Evolutionary conservation across 2,797 vertebrate species (phyloP).

Genomic region (Cirrhinus mrigala): DNA sequence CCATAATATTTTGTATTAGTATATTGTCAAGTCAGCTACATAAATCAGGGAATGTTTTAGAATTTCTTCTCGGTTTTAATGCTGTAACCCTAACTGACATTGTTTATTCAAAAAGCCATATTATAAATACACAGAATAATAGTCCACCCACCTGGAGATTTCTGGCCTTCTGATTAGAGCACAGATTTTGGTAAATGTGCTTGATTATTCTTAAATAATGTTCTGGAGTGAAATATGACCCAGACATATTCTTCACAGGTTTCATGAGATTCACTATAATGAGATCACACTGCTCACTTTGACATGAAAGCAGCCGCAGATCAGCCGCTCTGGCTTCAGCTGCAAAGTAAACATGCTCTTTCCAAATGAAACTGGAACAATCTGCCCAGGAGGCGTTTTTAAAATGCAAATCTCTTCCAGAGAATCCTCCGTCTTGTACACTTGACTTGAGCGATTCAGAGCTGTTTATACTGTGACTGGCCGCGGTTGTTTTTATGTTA

Average conservation of each 20-base stretch:
- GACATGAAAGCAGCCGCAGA: constrained; percentile 16
- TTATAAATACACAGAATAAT: background rate
- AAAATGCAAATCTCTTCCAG: constrained; percentile 38
- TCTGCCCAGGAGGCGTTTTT: constrained; percentile 16
- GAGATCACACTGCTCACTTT: constrained; percentile 17
- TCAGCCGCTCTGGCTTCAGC: background rate
- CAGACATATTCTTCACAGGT: background rate
- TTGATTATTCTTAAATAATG: background rate
- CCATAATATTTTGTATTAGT: background rate
- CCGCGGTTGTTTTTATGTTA: background rate
- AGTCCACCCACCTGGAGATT: background rate
- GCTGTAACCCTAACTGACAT: background rate
- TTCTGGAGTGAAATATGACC: background rate
- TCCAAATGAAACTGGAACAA: constrained; percentile 30
- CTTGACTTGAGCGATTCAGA: background rate
- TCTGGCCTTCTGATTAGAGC: background rate
- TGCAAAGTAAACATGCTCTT: constrained; percentile 23
- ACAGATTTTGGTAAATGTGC: background rate
- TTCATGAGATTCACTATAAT: background rate
- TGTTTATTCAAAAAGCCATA: background rate
- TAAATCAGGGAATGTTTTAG: background rate
- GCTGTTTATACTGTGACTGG: background rate
- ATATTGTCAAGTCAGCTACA: background rate
- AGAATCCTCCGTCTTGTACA: constrained; percentile 1
- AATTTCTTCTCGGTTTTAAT: background rate